Conservation (phyloP, 2,113 vertebrate species). For the Hippocampus comes region DNA sequence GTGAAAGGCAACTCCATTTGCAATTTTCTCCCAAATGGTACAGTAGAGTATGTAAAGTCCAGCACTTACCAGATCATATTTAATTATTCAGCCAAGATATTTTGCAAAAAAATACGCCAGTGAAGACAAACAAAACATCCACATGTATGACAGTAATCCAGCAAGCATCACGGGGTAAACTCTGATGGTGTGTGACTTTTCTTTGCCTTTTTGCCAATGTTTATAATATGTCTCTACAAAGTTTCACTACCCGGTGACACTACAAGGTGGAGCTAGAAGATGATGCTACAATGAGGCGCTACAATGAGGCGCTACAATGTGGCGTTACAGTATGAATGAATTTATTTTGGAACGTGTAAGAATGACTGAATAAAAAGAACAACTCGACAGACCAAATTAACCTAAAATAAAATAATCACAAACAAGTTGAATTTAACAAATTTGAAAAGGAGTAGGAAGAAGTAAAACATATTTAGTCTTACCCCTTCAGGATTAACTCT, state of each 20-base stretch:
- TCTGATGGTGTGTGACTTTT: not conserved
- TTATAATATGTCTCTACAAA: not conserved
- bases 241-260: not conserved
- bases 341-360: too few relatives aligned
- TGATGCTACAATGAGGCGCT: not conserved
- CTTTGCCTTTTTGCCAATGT: not conserved
- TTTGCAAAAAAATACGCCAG: not conserved
- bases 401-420: too few relatives aligned
- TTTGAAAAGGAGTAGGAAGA: too few relatives aligned
- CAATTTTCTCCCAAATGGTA: not conserved
- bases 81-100: not conserved
- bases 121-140: not conserved
- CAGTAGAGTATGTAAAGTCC: not conserved
- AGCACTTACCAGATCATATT: not conserved
- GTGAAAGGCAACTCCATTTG: not conserved
- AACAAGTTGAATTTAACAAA: too few relatives aligned
- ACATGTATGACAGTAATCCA: not conserved
- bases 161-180: not conserved
- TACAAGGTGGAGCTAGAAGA: not conserved
- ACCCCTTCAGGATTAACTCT: too few relatives aligned
- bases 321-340: too few relatives aligned
- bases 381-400: too few relatives aligned
- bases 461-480: too few relatives aligned
- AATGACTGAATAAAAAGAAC: too few relatives aligned
- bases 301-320: not conserved